Percentiles rank a stretch among this genome's conserved stretches.
phyloP scores from a whole-genome alignment of 2,113 vertebrate species.

The Carlito syrichta region DNA sequence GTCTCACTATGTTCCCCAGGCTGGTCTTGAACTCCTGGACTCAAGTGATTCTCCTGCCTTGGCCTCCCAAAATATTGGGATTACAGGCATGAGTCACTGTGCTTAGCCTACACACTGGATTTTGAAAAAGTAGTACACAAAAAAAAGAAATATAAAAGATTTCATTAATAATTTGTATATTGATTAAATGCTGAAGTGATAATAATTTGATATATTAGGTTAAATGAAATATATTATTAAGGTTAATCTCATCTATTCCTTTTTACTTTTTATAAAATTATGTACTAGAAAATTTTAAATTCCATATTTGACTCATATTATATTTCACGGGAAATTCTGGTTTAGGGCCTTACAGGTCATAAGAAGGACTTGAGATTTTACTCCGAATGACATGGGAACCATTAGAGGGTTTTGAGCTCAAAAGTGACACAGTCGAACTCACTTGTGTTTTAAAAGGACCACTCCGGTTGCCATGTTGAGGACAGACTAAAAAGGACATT shows the following conservation, averaged over 20 bases:
- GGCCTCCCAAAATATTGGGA: too few species aligned
- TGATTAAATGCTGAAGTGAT: background rate
- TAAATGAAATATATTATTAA: background rate
- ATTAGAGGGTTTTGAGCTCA: background rate
- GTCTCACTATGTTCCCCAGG: too few species aligned
- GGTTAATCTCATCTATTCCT: background rate
- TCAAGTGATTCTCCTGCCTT: too few species aligned
- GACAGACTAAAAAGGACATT: background rate
- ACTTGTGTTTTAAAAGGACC: background rate
- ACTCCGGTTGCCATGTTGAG: background rate
- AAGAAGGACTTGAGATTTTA: background rate
- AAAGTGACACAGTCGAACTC: background rate
- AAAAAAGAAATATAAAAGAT: background rate
- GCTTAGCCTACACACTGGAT: background rate
- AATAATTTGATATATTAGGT: background rate
- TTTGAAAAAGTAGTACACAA: background rate
- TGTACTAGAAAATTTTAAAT: background rate
- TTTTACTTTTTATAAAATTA: background rate
- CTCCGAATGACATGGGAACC: background rate
- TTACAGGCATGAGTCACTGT: too few species aligned
- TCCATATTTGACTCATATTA: background rate
- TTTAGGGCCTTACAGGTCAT: background rate
- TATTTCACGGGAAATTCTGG: constrained; percentile 6
- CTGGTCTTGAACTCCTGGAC: too few species aligned
- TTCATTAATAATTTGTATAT: background rate